Evolutionary conservation across 2,113 vertebrate species (phyloP), one percentile per base, ranked within the genome.

Genomic region (Brachyhypopomus occidentalis): DNA sequence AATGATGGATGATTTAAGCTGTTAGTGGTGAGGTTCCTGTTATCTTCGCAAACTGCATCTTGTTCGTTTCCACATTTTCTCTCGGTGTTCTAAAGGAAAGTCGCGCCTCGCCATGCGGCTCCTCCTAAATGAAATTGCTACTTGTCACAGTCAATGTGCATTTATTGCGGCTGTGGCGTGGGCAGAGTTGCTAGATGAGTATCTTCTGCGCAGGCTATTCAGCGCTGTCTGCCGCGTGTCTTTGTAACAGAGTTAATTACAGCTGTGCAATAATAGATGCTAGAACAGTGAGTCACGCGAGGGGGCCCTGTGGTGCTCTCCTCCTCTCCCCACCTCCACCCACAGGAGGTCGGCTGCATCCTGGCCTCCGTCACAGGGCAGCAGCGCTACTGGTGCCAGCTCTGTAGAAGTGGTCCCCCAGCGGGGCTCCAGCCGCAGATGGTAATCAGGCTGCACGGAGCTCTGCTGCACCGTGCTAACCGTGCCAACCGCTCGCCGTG

Each of bases 231-330:
- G 82, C 55, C 70, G 59, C 69, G 22, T 75, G 82, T 79, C 77
- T 63, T 30, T 55, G 82, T 84, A 79, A 70, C 36, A 48, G 77
- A 79, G 82, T 79, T 84, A 84, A 84, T 84, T 84, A 75, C 72
- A 84, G 82, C 36, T 71, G 36, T 62, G 45, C 56, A 25, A 66
- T 69, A 79, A 84, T 79, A 75, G 77, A 72, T 56, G 72, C 0
- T 36, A 75, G 77, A 25, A 34, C 55, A 7, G 72, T 79, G 82
- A 74, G 52, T 83, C 82, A 79, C 62, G 25, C 36, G 56, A 52
- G 45, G 12, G 45, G 45, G 45, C 45, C 12, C 9, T 52, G 45
- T 2, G 45, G 45, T 14, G 45, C 14, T 52, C 45, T 52, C 45
- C 23, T 38, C 2, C 30, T 78, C 38, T 55, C 36, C 55, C 48